Conservation (phyloP, 2,113 vertebrate species). For the Brachyhypopomus gauderio region DNA sequence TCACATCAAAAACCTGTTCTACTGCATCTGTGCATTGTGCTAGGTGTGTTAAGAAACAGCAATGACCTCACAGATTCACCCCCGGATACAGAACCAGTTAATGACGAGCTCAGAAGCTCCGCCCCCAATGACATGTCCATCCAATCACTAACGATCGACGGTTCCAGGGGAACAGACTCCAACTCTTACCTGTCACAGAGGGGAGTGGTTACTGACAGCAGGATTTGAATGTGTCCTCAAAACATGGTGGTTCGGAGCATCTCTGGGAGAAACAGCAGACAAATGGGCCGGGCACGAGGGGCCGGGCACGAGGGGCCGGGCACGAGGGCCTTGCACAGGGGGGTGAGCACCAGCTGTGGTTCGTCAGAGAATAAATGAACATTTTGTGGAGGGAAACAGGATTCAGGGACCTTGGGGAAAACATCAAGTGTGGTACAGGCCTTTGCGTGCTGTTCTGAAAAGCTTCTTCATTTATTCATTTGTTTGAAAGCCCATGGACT, state of each 20-base stretch:
- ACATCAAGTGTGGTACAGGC: conserved; percentile 1
- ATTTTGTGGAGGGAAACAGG: conserved; percentile 34
- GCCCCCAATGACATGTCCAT: neutral
- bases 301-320: neutral
- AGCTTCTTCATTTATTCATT: conserved; percentile 69
- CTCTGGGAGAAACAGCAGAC: neutral
- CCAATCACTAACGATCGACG: conserved; percentile 22
- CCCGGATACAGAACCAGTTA: too few species aligned
- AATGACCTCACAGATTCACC: too few species aligned
- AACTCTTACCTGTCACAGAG: conserved; percentile 25
- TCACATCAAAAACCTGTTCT: conserved; percentile 61
- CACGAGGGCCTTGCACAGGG: neutral
- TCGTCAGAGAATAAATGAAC: conserved; percentile 27
- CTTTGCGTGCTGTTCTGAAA: conserved; percentile 57
- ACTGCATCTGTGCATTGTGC: conserved; percentile 36
- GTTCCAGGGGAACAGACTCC: neutral
- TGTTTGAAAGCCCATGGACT: conserved; percentile 65
- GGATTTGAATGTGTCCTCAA: conserved; percentile 20
- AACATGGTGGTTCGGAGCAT: neutral
- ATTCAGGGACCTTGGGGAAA: conserved; percentile 6
- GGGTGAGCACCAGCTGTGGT: conserved; percentile 25
- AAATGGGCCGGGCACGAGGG: neutral
- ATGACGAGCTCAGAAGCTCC: too few species aligned
- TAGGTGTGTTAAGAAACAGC: neutral
- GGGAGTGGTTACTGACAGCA: neutral